Evolutionary conservation across 1,140 invertebrate species (phyloP).

Genomic region (Leptinotarsa defecta): DNA sequence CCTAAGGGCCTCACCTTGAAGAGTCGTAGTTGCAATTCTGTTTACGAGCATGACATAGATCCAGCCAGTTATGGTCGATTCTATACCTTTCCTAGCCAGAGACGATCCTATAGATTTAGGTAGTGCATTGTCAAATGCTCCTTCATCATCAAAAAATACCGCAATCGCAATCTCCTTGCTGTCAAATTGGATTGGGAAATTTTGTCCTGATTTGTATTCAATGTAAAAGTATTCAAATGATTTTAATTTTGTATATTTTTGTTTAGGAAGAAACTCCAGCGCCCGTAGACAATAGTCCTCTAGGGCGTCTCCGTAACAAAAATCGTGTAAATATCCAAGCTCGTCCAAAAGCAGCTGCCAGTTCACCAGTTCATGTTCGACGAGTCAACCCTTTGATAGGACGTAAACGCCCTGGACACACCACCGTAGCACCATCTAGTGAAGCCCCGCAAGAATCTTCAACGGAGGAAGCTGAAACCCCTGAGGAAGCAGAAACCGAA

Average conservation of each 20-base stretch:
- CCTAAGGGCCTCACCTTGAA: no score
- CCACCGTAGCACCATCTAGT: slow-evolving; percentile 46
- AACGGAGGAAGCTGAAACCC: slow-evolving; percentile 49
- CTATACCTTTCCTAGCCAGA: no score
- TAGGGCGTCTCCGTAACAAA: slow-evolving; percentile 43
- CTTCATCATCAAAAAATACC: no score
- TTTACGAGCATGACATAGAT: no score
- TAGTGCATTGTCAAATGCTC: no score
- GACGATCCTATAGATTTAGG: no score
- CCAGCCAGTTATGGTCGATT: no score
- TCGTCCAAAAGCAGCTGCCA: slow-evolving; percentile 47
- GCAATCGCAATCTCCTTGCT: no score
- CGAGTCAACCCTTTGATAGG: slow-evolving; percentile 48
- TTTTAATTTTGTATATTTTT: slow-evolving; percentile 6
- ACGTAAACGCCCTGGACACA: slow-evolving; percentile 45
- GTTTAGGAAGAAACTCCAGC: slow-evolving; percentile 44
- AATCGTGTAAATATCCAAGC: slow-evolving; percentile 42
- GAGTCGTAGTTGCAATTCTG: no score
- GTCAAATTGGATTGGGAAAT: background rate
- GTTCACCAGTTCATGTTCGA: slow-evolving; percentile 51
- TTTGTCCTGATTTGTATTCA: background rate
- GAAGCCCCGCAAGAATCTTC: slow-evolving; percentile 45
- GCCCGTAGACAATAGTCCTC: slow-evolving; percentile 43
- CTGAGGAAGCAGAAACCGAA: slow-evolving; percentile 58
- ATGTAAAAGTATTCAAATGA: no score